Percentiles rank a stretch among this genome's conserved stretches.
These are phyloP conservation scores for Pseudochromis fuscus DNA, from an alignment of 2,797 vertebrate genomes.

Conservation along the genomic window DNA sequence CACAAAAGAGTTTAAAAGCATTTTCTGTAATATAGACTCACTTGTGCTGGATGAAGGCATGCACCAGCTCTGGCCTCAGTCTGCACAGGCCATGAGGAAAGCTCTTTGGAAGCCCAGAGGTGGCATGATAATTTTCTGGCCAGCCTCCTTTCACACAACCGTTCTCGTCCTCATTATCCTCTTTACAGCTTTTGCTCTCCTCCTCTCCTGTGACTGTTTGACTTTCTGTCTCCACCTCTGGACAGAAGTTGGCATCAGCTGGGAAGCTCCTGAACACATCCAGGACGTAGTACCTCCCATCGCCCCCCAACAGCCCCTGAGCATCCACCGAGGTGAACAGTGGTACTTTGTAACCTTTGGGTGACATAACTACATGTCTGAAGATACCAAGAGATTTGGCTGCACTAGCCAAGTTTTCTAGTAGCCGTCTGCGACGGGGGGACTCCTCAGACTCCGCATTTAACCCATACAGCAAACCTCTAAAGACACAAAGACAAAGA, in stretches of 20 bases:
- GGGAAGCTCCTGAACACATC: constrained; percentile 87
- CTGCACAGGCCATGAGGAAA: constrained; percentile 85
- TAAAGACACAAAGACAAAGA: constrained; percentile 35
- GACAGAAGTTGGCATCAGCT: constrained; percentile 86
- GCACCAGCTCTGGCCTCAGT: constrained; percentile 85
- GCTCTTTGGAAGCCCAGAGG: constrained; percentile 73
- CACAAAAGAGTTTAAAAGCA: background rate
- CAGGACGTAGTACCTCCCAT: constrained; percentile 86
- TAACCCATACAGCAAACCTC: constrained; percentile 84
- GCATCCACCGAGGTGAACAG: constrained; percentile 87
- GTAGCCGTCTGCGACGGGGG: constrained; percentile 76
- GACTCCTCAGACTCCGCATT: constrained; percentile 81
- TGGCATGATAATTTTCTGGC: constrained; percentile 69
- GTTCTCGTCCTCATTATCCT: constrained; percentile 44
- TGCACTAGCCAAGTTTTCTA: constrained; percentile 80
- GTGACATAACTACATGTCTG: constrained; percentile 76
- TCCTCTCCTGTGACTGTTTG: constrained; percentile 46
- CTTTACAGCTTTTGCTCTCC: constrained; percentile 34
- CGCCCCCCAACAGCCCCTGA: constrained; percentile 87
- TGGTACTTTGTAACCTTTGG: constrained; percentile 73
- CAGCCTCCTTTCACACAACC: constrained; percentile 59
- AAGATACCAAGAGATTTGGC: constrained; percentile 82
- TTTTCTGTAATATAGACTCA: constrained; percentile 68
- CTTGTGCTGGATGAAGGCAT: constrained; percentile 87
- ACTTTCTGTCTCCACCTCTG: constrained; percentile 51